These are phyloP conservation scores for Buphagus erythrorhynchus DNA, from an alignment of 2,797 vertebrate genomes.

Conservation along the genomic window DNA sequence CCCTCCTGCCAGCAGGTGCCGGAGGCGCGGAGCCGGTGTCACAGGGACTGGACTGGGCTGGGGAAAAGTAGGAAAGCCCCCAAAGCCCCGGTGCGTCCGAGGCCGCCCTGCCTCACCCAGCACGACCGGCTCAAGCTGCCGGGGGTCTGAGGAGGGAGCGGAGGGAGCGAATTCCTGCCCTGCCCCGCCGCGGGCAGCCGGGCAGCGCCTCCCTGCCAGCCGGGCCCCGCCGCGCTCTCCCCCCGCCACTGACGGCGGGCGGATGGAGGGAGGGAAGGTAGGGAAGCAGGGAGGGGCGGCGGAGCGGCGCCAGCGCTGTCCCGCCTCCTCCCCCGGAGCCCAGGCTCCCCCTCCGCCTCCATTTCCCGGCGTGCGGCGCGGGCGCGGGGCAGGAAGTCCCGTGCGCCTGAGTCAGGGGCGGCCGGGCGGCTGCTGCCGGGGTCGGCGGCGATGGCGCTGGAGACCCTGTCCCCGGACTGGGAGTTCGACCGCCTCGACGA, in stretches of 20 bases:
- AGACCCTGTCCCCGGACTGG: conserved; percentile 92
- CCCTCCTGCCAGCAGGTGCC: not conserved
- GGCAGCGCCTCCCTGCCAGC: not conserved
- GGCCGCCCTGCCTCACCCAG: not conserved
- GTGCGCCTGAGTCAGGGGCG: conserved; percentile 72
- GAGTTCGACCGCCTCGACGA: conserved; percentile 97
- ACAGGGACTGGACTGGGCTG: not conserved
- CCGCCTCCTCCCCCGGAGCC: not conserved
- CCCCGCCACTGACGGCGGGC: not conserved
- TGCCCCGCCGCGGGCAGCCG: not conserved
- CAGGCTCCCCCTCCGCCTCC: conserved; percentile 35
- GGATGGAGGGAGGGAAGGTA: not conserved
- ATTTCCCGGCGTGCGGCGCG: conserved; percentile 67
- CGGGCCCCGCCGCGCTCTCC: not conserved
- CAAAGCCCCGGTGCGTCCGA: not conserved
- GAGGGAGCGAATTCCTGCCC: not conserved
- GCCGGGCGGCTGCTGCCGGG: not conserved
- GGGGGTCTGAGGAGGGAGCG: no score
- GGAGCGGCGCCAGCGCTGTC: not conserved
- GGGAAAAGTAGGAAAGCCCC: not conserved
- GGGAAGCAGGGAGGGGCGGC: not conserved
- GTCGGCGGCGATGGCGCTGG: conserved; percentile 81
- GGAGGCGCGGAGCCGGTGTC: fast-evolving
- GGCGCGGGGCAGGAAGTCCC: conserved; percentile 72
- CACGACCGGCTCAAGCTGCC: not conserved